Evolutionary conservation across 2,113 vertebrate genomes (phyloP), one percentile per base, ranked within the genome.

Genomic region (Nicator chloris): DNA sequence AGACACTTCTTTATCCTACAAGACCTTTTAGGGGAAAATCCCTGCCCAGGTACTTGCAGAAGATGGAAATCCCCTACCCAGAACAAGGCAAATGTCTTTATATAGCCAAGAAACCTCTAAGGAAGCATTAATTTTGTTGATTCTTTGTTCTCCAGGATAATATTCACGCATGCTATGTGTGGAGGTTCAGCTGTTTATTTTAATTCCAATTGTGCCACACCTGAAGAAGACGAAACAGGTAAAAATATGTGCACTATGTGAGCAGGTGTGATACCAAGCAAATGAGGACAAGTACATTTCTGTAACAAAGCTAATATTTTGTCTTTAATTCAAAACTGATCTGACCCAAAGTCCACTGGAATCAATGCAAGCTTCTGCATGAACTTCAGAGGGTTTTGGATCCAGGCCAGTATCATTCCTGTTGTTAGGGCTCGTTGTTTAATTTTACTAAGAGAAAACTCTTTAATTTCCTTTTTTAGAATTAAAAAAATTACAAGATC

Each of bases 11-110:
- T 87, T 92, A 81, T 85, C 45, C 69, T 82, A 50, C 60, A 79
- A 92, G 9, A 66, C 13, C 66, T 96, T 96, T 92, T 53, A 96
- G 77, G 88, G 69, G 57, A 83, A 96, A 97, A 95, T 94, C 61
- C n/a, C 23, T 81, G 66, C 42, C 40, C 54, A 94, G 50, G 60
- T 76, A 91, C 80, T 28, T 81, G 40, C 10, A 14, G 27, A 60
- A 68, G 42, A 39, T 21, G 47, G 72, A 82, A 82, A 60, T 60
- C 35, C 47, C 26, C 18, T 45, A 90, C 24, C 22, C 13, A 42
- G 53, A 86, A 47, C 65, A 96, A 92, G 54, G 3, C 92, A 96
- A 86, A 82, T 72, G 15, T 45, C 14, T 86, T 85, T 71, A 71
- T 12, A 71, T 78, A 85, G 56, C 61, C 76, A 51, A 35, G 76